A percentile compares a stretch with the other conserved stretches of the same genome.
Evolutionary conservation across 2,888 invertebrate genomes (phyloP).

Genomic region (Furcula furcula): DNA sequence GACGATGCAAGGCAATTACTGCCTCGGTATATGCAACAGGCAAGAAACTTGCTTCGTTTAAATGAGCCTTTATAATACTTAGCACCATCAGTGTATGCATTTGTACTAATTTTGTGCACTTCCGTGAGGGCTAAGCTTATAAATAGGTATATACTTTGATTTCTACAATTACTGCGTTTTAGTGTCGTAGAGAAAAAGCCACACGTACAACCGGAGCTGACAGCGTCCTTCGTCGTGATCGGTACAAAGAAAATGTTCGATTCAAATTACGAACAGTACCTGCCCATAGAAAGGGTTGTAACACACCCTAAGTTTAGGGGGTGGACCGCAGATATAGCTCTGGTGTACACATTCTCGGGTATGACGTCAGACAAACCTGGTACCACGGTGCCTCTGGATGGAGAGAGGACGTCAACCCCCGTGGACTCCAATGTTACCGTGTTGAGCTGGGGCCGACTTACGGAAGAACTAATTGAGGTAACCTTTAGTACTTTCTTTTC

Average conservation of each 20-base stretch:
- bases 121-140: too few species aligned
- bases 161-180: too few species aligned
- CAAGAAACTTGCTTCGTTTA: too few species aligned
- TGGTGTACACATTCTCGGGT: slow-evolving; percentile 54
- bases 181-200: slow-evolving; percentile 3
- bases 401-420: slow-evolving; percentile 33
- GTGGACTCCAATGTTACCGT: slow-evolving; percentile 50
- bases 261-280: slow-evolving; percentile 56
- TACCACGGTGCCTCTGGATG: slow-evolving; percentile 39
- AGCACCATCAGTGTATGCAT: too few species aligned
- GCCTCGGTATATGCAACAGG: too few species aligned
- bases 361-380: slow-evolving; percentile 60
- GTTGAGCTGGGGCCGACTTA: slow-evolving; percentile 49
- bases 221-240: slow-evolving; percentile 56
- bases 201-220: slow-evolving; percentile 41
- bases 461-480: too few species aligned
- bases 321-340: slow-evolving; percentile 52
- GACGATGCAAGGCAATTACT: too few species aligned
- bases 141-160: not conserved
- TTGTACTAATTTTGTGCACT: too few species aligned
- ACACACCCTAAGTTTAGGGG: slow-evolving; percentile 46
- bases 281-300: slow-evolving; percentile 56
- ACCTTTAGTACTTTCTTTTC: too few species aligned
- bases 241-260: slow-evolving; percentile 58
- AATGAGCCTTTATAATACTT: too few species aligned